phyloP scores from a whole-genome alignment of 2,797 vertebrate species.

The Nyctibius grandis region DNA sequence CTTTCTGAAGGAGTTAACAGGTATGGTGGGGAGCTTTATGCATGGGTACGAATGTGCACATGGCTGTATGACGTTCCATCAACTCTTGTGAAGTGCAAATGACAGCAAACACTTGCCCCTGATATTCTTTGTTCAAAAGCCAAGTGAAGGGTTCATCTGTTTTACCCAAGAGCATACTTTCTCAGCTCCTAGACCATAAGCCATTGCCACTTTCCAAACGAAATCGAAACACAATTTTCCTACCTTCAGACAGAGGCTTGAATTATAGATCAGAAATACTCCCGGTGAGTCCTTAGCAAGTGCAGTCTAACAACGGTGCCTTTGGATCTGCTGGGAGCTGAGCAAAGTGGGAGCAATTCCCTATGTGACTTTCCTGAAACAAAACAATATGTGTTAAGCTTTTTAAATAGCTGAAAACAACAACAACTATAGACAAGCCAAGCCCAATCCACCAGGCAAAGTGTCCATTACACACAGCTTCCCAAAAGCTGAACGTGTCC shows the following conservation, averaged over 20 bases:
- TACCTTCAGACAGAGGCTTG: not conserved
- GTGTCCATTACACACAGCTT: not conserved
- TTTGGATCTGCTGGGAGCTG: not conserved
- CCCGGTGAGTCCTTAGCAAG: not conserved
- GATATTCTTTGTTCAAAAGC: not conserved
- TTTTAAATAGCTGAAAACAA: not conserved
- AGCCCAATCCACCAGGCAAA: not conserved
- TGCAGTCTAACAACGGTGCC: rapidly evolving
- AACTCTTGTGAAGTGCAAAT: not conserved
- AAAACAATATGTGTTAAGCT: not conserved
- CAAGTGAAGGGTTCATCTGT: not conserved
- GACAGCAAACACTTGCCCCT: not conserved
- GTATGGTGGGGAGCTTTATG: not conserved
- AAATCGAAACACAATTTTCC: not conserved
- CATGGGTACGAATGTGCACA: rapidly evolving
- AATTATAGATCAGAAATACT: not conserved
- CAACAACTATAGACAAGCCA: not conserved
- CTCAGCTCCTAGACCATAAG: not conserved
- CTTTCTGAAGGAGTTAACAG: not conserved
- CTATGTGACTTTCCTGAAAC: not conserved
- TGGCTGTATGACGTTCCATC: rapidly evolving
- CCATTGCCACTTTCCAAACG: not conserved
- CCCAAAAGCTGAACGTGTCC: not conserved
- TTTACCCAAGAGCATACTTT: not conserved
- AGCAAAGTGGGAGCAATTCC: not conserved